Evolutionary conservation across 2,888 invertebrate genomes (phyloP), one percentile per base, ranked within the genome.

Genomic region (Dimorphilus gyrociliatus): DNA sequence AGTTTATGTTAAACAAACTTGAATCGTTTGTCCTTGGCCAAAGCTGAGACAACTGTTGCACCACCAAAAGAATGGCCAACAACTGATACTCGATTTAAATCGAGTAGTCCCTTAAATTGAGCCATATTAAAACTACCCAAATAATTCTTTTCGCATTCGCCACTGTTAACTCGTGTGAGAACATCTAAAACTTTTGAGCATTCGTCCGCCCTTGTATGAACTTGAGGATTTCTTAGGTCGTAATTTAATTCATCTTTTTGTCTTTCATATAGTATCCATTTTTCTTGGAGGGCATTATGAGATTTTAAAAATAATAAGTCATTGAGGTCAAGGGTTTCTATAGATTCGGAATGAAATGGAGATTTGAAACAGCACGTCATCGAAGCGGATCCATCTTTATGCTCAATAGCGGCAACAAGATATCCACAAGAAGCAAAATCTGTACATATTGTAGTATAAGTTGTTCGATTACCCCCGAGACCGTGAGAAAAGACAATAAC

Each of bases 51-150:
- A 7, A 70, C 65, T 1, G 74, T 71, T 4, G 72, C 70, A 2
- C 70, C 75, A 5, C 75, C 75, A 55, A 75, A 75, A 0, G 74
- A 74, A 53, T 75, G 75, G 2, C 75, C 75, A 43, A 69, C 67
- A 36, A 73, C 60, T 2, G 67, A 58, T 3, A 50, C 48, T 16
- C 39, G 29, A 12, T 38, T 32, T 29, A 55, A 18, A 36, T 56
- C 53, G 32, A 55, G 25, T 6, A 35, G 38, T 17, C 42, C 37
- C 51, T 60, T 54, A 35, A 66, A 60, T 35, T 50, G 50, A 25
- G 45, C 44, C 3, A 60, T 45, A 35, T 60, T 50, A 35, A 66
- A 60, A 19, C 51, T 42, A 32, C 63, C 58, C 31, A 70, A 46
- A 16, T 69, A 53, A 48, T 71, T 71, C 29, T 63, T 47, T 2